Percentiles rank a stretch among this genome's conserved stretches.
These are phyloP conservation scores for Ophraella communa DNA, from an alignment of 2,888 invertebrate genomes.

Conservation along the genomic window DNA sequence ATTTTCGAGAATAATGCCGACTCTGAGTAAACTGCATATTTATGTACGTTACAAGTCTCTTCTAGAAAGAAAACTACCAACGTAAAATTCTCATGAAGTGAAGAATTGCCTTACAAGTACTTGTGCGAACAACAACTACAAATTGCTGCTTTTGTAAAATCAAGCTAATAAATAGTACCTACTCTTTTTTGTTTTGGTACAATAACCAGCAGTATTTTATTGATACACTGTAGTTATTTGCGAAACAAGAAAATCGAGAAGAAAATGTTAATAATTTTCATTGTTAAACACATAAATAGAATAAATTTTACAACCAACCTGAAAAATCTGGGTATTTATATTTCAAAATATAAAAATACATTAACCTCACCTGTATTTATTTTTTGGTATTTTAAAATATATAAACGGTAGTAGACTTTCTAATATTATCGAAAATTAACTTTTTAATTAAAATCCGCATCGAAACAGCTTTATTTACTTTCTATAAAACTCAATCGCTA, in stretches of 20 bases:
- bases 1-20: background rate
- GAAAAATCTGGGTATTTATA: too few species aligned
- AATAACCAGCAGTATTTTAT: constrained; percentile 16
- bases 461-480: background rate
- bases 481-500: background rate
- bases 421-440: background rate
- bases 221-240: background rate
- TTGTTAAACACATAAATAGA: too few species aligned
- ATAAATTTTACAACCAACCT: constrained; percentile 2
- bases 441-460: background rate
- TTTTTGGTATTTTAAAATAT: too few species aligned
- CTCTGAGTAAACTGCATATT: background rate
- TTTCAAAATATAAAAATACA: too few species aligned
- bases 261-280: too few species aligned
- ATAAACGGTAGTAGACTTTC: too few species aligned
- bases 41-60: constrained; percentile 25
- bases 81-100: constrained; percentile 32
- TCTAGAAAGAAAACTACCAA: constrained; percentile 30
- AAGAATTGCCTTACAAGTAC: constrained; percentile 40
- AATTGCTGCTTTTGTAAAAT: constrained; percentile 38
- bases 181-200: constrained; percentile 19
- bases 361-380: too few species aligned
- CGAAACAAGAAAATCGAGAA: background rate
- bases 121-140: constrained; percentile 38
- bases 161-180: constrained; percentile 28